Base-by-base conservation (phyloP, 2,888 invertebrate genomes). In the Scaeva pyrastri region DNA sequence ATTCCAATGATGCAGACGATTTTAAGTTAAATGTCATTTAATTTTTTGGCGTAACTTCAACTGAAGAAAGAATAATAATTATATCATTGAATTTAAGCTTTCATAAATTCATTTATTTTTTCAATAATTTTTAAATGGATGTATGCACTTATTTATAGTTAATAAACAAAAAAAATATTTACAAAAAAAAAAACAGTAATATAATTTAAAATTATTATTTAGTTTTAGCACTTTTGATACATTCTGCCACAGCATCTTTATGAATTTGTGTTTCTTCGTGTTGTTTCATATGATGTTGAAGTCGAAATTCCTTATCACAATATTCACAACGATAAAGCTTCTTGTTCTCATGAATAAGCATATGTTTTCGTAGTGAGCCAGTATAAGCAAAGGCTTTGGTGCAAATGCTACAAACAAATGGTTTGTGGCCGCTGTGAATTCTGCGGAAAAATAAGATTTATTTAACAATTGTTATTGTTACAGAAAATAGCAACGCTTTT, bases 241-340 rank as follows among this genome's bases (percentile, higher is more conserved):
- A 31, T 19, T 85, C 76, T 2, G 56, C 56, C 26, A 92, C 90
- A 3, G 91, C 90, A 68, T 90, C 91, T 62, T 91, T 90, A 62
- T 91, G 91, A 39, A 91, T 88, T 77, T 90, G 91, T 4, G 91
- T 92, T 80, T 90, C 90, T 81, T 91, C 90, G 75, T 91, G 91
- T 73, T 91, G 91, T 2, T 92, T 91, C 89, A 92, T 90, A 72
- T 91, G 91, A 88, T 92, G 92, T 12, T 91, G 88, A 23, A 92
- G 82, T 0, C 91, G 91, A 81, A 91, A 91, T 56, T 92, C 92
- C 75, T 91, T 91, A 39, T 90, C 89, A 26, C 91, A 91, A 55
- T 91, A 91, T 0, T 90, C 89, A 79, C 91, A 91, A 2, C 91
- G 90, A 72, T 91, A 91, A 5, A 90, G 68, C 58, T 91, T 91